Evolutionary conservation across 2,797 vertebrate genomes (phyloP).

Genomic region (Hippoglossus hippoglossus): DNA sequence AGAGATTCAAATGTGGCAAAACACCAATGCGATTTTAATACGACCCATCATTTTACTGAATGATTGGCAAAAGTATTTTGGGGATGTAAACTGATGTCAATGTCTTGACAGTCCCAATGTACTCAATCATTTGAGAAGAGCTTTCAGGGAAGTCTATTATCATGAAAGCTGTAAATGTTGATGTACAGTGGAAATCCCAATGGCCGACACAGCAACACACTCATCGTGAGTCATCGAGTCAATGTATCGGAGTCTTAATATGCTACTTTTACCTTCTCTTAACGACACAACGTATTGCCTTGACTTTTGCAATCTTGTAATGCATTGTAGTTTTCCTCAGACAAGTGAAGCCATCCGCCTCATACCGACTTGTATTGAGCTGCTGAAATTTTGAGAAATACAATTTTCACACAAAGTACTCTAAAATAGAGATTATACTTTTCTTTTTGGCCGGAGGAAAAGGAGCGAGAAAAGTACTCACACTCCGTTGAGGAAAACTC

Average conservation of each 20-base stretch:
- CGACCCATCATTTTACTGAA: background rate
- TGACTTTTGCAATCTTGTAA: background rate
- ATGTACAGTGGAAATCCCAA: background rate
- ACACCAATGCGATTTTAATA: background rate
- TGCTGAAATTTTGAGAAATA: background rate
- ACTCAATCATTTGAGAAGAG: background rate
- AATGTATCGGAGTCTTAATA: background rate
- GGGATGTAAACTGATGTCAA: background rate
- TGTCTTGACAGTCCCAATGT: background rate
- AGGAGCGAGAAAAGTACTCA: background rate
- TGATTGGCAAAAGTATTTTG: too few species aligned
- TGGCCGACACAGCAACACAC: too few species aligned
- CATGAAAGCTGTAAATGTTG: conserved; percentile 20
- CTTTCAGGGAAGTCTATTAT: background rate
- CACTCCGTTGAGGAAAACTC: background rate
- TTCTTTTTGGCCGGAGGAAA: conserved; percentile 5
- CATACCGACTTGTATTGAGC: background rate
- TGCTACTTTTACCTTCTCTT: background rate
- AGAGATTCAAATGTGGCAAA: background rate
- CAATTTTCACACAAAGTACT: background rate
- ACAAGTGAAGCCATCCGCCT: too few species aligned
- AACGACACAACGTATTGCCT: background rate
- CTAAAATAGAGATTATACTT: background rate
- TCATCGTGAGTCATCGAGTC: too few species aligned
- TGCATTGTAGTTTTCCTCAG: background rate